These are phyloP conservation scores for Halocynthia aurantium DNA, from an alignment of 23 tunicate species.

Conservation along the genomic window DNA sequence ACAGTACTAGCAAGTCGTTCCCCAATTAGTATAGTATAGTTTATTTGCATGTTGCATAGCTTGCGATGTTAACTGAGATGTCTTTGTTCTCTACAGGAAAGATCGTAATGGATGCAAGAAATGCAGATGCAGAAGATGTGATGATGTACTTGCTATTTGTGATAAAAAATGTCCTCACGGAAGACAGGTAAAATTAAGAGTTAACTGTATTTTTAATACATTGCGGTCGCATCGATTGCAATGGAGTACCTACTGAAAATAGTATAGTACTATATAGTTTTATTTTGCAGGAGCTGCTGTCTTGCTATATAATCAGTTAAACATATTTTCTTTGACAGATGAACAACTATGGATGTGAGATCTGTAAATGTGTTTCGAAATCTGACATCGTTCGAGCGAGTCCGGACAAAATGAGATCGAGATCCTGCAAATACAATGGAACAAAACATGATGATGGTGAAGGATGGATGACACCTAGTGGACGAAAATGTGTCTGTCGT, in stretches of 20 bases:
- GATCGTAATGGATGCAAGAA: slow-evolving; percentile 56
- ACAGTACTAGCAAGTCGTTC: not conserved
- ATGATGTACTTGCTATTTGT: slow-evolving; percentile 26
- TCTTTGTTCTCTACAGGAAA: slow-evolving; percentile 19
- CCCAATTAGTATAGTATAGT: not conserved
- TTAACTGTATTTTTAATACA: too few species aligned
- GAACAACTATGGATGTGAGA: slow-evolving; percentile 64
- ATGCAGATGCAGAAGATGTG: slow-evolving; percentile 65
- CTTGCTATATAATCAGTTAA: too few species aligned
- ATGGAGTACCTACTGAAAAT: too few species aligned
- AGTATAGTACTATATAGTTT: too few species aligned
- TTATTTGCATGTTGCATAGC: not conserved
- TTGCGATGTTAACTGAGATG: too few species aligned
- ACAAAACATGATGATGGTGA: slow-evolving; percentile 65
- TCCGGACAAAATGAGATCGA: not conserved
- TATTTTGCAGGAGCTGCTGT: too few species aligned
- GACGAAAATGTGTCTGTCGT: slow-evolving; percentile 63
- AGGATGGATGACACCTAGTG: slow-evolving; percentile 44
- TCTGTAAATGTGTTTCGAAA: slow-evolving; percentile 54
- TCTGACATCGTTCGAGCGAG: not conserved
- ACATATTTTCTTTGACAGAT: not conserved
- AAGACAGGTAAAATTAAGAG: slow-evolving; percentile 18
- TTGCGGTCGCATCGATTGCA: too few species aligned
- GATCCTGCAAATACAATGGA: not conserved
- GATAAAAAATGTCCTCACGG: slow-evolving; percentile 50